These are phyloP conservation scores for Cephalopterus ornatus DNA, from an alignment of 2,113 vertebrate genomes.

Conservation along the genomic window DNA sequence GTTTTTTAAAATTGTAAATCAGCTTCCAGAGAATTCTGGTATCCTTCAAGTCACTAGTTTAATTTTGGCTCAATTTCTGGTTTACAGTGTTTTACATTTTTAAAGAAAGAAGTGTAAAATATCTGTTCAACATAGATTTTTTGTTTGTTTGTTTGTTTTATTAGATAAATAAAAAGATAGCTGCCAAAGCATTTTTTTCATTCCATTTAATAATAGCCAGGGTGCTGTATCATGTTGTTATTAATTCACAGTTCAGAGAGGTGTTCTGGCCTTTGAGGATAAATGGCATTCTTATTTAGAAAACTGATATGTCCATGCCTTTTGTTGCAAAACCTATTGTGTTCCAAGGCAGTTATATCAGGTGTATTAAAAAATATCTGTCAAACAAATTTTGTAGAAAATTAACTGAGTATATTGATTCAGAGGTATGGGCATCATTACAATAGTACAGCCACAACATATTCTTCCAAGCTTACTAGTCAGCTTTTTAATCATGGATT, in stretches of 20 bases:
- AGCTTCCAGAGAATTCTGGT: neutral
- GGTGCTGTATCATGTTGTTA: neutral
- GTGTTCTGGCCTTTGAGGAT: neutral
- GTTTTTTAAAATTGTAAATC: neutral
- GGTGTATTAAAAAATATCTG: neutral
- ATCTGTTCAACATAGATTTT: neutral
- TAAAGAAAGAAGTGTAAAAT: neutral
- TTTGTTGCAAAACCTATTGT: neutral
- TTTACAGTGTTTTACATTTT: neutral
- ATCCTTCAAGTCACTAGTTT: neutral
- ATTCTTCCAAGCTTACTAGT: neutral
- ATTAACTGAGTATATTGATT: neutral
- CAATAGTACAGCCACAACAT: neutral
- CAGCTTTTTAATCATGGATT: neutral
- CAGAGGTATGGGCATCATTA: neutral
- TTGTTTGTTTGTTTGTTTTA: neutral
- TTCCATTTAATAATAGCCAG: neutral
- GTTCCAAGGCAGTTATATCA: neutral
- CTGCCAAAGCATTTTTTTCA: neutral
- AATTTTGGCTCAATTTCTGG: neutral
- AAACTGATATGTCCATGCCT: neutral
- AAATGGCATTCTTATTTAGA: neutral
- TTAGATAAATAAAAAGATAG: neutral
- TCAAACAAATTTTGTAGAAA: neutral
- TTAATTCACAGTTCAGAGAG: conserved; percentile 1